Evolutionary conservation across 2,888 invertebrate species (phyloP).

Genomic region (Ichneumoninae sp.): DNA sequence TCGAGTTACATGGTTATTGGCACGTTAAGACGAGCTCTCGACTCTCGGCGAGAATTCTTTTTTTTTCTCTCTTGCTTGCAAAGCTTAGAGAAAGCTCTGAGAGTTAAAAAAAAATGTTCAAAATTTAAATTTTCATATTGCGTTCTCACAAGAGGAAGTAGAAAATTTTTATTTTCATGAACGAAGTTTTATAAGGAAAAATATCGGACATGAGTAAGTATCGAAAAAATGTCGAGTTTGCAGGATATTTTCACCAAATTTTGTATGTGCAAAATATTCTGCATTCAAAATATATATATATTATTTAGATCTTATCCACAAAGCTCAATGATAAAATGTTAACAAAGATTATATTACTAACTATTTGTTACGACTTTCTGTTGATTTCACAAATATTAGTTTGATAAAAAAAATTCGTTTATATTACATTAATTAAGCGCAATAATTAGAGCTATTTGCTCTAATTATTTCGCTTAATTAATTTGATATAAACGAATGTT

Average conservation of each 20-base stretch:
- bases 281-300: no score
- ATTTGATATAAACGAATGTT: not conserved
- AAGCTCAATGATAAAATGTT: not conserved
- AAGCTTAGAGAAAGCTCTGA: not conserved
- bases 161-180: not conserved
- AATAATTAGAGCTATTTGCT: not conserved
- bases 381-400: no score
- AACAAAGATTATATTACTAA: not conserved
- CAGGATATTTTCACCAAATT: no score
- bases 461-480: conserved; percentile 1
- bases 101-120: not conserved
- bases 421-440: no score
- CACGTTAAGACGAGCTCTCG: not conserved
- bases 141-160: not conserved
- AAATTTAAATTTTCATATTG: no score
- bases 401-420: no score
- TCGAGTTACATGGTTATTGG: conserved; percentile 11
- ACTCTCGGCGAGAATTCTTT: not conserved
- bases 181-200: no score
- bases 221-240: no score
- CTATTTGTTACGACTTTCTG: no score
- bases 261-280: no score
- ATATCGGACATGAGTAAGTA: no score
- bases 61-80: not conserved
- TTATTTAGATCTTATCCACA: not conserved